Evolutionary conservation across 2,888 invertebrate genomes (phyloP), one percentile per base, ranked within the genome.

Genomic region (Osmoderma eremita): DNA sequence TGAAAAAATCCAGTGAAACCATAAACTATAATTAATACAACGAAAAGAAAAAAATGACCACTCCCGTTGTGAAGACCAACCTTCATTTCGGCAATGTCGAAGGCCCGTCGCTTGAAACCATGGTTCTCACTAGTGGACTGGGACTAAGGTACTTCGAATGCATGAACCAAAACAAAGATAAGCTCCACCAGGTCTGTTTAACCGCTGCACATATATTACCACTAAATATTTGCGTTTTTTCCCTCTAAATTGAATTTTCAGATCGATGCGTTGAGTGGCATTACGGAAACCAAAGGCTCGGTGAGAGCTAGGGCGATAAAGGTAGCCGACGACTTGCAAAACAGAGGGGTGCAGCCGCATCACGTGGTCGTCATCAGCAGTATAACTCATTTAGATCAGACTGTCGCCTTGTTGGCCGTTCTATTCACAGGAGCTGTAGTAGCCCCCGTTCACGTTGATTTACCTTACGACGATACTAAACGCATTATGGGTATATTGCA

Each of bases 401-500:
- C 78, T 1, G 74, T 78, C n/a, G 77, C 73, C 0, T 68, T 80
- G 0, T 58, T 81, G 15, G 79, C 77, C 0, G 70, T 73, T 10
- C 69, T 80, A 6, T 75, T 80, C 39, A 45, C 77, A 4, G 79
- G 79, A 0, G 77, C 78, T 0, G 77, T 79, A n/a, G 74, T 80
- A 8, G 77, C 78, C 4, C 78, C 79, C 0, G 10, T 81, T 2
- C 76, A 78, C 63, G 72, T 76, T 3, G 76, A 78, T 30, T 62
- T 74, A 10, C 68, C 73, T 6, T 69, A 72, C 63, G 71, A 63
- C 8, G 79, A 80, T 53, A 74, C 75, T 36, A 65, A 73, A n/a
- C 63, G 65, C 0, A 17, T 75, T 3, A 65, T 80, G 1, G 69
- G 66, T 10, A 72, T 73, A 56, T 65, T 80, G 3, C 77, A 77